Evolutionary conservation across 1,140 invertebrate genomes (phyloP).

Genomic region (Contarinia nasturtii): DNA sequence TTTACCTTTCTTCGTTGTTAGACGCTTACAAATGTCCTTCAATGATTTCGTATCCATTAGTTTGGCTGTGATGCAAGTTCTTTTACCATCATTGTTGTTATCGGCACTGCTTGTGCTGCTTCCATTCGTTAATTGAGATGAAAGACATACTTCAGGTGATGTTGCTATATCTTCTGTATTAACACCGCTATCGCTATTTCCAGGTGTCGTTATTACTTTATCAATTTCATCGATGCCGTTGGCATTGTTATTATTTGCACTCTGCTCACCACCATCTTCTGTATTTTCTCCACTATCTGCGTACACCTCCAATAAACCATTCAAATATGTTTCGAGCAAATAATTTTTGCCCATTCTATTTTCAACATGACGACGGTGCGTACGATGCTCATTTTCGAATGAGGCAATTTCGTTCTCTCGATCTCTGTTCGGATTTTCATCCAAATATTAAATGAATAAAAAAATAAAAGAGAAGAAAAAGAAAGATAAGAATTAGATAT

Average conservation of each 20-base stretch:
- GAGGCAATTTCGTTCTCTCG: slow-evolving; percentile 58
- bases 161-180: slow-evolving; percentile 19
- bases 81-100: not conserved
- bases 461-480: not conserved
- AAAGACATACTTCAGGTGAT: slow-evolving; percentile 23
- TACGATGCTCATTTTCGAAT: slow-evolving; percentile 48
- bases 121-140: slow-evolving; percentile 23
- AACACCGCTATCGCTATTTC: slow-evolving; percentile 4
- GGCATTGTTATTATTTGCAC: slow-evolving; percentile 23
- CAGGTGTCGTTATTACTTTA: slow-evolving; percentile 9
- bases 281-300: slow-evolving; percentile 8
- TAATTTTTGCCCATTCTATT: slow-evolving; percentile 63
- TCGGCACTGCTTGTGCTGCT: slow-evolving; percentile 23
- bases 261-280: slow-evolving; percentile 13
- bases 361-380: slow-evolving; percentile 30
- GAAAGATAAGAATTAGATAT: not conserved
- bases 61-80: not conserved
- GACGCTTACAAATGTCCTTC: no score
- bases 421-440: slow-evolving; percentile 34
- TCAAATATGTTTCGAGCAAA: slow-evolving; percentile 56
- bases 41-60: not conserved
- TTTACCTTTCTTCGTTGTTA: not conserved
- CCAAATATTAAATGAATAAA: not conserved
- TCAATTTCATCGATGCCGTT: slow-evolving; percentile 9
- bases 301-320: slow-evolving; percentile 27